Base-by-base conservation (phyloP, 2,888 invertebrate genomes). In the Gastracanthus pulcherrimus region DNA sequence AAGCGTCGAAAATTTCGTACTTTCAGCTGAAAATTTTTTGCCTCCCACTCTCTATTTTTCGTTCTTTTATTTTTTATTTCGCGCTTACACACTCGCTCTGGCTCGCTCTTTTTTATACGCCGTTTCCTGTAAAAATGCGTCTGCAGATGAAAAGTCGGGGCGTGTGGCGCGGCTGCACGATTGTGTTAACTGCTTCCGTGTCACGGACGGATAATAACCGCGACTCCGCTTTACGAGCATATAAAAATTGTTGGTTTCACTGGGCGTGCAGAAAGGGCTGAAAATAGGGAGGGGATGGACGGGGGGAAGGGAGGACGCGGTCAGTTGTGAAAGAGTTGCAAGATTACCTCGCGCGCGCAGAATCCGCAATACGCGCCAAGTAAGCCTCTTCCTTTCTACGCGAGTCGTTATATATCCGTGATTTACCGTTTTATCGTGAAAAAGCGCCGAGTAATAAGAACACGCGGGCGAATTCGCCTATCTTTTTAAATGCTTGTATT, bases 211-310 rank as follows among this genome's bases (percentile, higher is more conserved):
- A 82, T 82, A 81, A 84, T 82, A 82, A 84, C 80, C 71, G 72
- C 69, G 76, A 60, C 31, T 67, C 66, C 26, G 62, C 62, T 84
- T 83, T 83, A 82, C 83, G 80, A 83, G 84, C 83, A 71, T 82
- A 84, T 86, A 84, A 86, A 86, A 85, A 86, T 86, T 86, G 83
- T 79, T 84, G 80, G 80, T 70, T 81, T 82, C 69, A 38, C 36
- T 67, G 45, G 0, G 75, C 64, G 31, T 6, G 58, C 31, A 62
- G 11, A 13, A 38, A 19, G n/a, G n/a, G n/a, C n/a, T n/a, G n/a
- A n/a, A n/a, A n/a, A n/a, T n/a, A n/a, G n/a, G n/a, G n/a, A n/a
- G n/a, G n/a, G n/a, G n/a, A n/a, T n/a, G n/a, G n/a, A 31, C 3
- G 41, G 45, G 66, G 29, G 5, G 31, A 9, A 48, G n/a, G 45